Conservation (phyloP, 1,140 invertebrate species). For the Atta cephalotes region DNA sequence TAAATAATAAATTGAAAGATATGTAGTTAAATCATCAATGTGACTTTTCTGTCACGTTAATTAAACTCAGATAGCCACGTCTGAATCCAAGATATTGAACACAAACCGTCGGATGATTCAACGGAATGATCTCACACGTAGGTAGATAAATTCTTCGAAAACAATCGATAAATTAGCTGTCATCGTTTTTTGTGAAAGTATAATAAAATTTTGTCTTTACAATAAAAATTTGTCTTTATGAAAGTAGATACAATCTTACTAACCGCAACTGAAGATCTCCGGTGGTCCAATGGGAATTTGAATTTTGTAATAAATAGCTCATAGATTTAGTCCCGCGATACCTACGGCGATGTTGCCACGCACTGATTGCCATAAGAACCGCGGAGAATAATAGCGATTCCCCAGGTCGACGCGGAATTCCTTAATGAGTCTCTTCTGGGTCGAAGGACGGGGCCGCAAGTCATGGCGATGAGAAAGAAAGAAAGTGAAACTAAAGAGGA, state of each 20-base stretch:
- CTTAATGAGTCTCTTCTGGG: slow-evolving; percentile 65
- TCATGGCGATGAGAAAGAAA: background rate
- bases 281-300: slow-evolving; percentile 47
- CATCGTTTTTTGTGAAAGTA: background rate
- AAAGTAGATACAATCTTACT: background rate
- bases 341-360: slow-evolving; percentile 46
- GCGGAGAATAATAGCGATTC: slow-evolving; percentile 69
- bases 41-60: slow-evolving; percentile 23
- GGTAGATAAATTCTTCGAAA: slow-evolving; percentile 31
- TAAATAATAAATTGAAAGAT: background rate
- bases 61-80: slow-evolving; percentile 27
- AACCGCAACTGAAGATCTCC: slow-evolving; percentile 6
- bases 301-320: slow-evolving; percentile 66
- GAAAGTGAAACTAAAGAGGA: background rate
- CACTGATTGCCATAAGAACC: slow-evolving; percentile 74
- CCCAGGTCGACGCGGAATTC: slow-evolving; percentile 67
- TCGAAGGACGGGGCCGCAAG: slow-evolving; percentile 25
- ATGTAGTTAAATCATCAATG: background rate
- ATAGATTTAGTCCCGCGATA: slow-evolving; percentile 71
- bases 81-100: background rate
- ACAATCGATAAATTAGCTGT: background rate
- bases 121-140: background rate
- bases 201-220: background rate
- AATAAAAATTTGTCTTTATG: background rate
- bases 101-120: slow-evolving; percentile 25